phyloP scores from a whole-genome alignment of 2,888 invertebrate genomes.

The Subacronicta megacephala region DNA sequence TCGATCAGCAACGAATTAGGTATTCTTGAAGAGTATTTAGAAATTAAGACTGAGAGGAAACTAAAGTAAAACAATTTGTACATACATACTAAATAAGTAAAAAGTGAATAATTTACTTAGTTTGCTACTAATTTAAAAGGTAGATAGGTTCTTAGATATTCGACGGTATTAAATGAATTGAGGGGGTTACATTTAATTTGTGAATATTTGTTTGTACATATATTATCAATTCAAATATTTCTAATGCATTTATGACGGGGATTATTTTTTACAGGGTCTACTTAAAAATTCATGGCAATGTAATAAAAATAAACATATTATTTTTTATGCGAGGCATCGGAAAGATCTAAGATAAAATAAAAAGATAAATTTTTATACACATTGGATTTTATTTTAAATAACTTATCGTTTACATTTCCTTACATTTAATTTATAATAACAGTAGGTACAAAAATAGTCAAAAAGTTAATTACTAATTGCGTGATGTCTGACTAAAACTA shows the following conservation, averaged over 20 bases:
- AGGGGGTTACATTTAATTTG: neutral
- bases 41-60: conserved; percentile 14
- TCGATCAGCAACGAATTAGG: neutral
- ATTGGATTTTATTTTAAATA: conserved; percentile 62
- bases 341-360: conserved; percentile 26
- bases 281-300: conserved; percentile 3
- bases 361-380: conserved; percentile 47
- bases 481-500: conserved; percentile 76
- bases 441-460: conserved; percentile 80
- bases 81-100: conserved; percentile 31
- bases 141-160: neutral
- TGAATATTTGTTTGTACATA: neutral
- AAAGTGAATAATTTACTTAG: conserved; percentile 20
- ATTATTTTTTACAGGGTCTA: conserved; percentile 18
- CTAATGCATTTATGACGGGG: conserved; percentile 36
- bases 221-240: conserved; percentile 7
- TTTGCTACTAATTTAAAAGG: neutral
- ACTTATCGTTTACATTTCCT: conserved; percentile 51
- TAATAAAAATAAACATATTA: conserved; percentile 6
- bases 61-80: conserved; percentile 24
- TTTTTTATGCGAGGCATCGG: conserved; percentile 8
- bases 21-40: conserved; percentile 4
- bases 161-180: neutral
- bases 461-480: conserved; percentile 65
- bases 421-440: conserved; percentile 53